Evolutionary conservation across 92 coral and sea anemone genomes (phyloP), one percentile per base, ranked within the genome.

Genomic region (Palythoa heliodiscus): DNA sequence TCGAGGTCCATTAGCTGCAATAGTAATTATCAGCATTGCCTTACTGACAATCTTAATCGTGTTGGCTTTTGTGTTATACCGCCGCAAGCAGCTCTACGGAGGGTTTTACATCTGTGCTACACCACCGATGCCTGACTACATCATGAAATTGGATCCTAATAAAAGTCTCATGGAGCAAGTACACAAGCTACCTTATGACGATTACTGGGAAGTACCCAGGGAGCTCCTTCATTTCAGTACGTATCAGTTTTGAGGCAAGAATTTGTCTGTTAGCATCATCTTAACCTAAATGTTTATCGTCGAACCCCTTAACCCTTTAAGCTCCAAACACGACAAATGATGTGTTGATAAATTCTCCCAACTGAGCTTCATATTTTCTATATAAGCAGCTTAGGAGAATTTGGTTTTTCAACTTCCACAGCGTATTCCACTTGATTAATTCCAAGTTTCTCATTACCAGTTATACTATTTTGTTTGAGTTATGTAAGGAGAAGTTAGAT

Each of bases 41-140:
- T 81, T 94, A 11, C 40, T 90, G 38, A 25, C 88, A 11, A 76
- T 94, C 78, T 71, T 94, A 47, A 38, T 92, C 73, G 78, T 94
- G 12, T 77, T 92, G 61, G 93, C 82, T 14, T 78, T 73, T 57
- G 91, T 93, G 72, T 80, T 97, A 55, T 92, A 81, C 83, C 98
- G 95, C 76, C 95, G 99, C 7, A 93, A 85, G 57, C 92, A 86
- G 76, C 66, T 97, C 77, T 97, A 97, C 70, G 99, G 96, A 14
- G 97, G 99, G 39, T 87, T 97, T 76, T 97, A 97, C 82, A 89
- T 97, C 75, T 97, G 98, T 67, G 81, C 97, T 88, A 90, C 92
- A 64, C 99, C 99, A 47, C 98, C 99, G 39, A 82, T 94, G 22
- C 99, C 98, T 38, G 99, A 97, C 92, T 84, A 94, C 83, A 97